These are phyloP conservation scores for Pyrocoelia pectoralis DNA, from an alignment of 2,888 invertebrate genomes.

Conservation along the genomic window DNA sequence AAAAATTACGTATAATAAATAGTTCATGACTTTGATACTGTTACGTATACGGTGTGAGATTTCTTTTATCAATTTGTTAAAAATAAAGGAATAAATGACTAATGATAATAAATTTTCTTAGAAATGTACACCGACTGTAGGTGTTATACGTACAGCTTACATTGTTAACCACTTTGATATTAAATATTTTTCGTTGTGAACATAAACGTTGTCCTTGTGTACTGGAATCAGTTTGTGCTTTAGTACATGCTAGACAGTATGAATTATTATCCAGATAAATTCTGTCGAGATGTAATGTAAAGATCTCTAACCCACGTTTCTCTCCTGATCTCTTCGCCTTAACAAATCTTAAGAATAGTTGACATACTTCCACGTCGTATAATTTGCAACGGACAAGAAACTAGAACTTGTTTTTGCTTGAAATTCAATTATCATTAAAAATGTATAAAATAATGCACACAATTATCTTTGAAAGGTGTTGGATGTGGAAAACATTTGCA, in stretches of 20 bases:
- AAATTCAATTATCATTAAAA: slow-evolving; percentile 18
- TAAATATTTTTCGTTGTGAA: slow-evolving; percentile 53
- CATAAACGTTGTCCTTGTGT: slow-evolving; percentile 53
- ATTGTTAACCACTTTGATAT: slow-evolving; percentile 56
- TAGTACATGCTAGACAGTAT: slow-evolving; percentile 56
- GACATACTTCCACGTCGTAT: slow-evolving; percentile 28
- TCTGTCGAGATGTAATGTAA: slow-evolving; percentile 57
- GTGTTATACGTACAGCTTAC: slow-evolving; percentile 53
- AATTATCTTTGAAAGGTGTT: slow-evolving; percentile 8
- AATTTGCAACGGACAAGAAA: slow-evolving; percentile 19
- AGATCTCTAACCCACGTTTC: slow-evolving; percentile 60
- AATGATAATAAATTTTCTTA: slow-evolving; percentile 34
- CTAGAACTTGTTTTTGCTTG: slow-evolving; percentile 11
- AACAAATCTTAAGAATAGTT: slow-evolving; percentile 18
- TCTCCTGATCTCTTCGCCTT: slow-evolving; percentile 51
- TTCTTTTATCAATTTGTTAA: slow-evolving; percentile 19
- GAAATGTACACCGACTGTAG: slow-evolving; percentile 49
- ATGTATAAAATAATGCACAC: slow-evolving; percentile 7
- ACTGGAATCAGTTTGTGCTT: slow-evolving; percentile 53
- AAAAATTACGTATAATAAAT: too few relatives aligned
- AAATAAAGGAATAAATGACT: slow-evolving; percentile 16
- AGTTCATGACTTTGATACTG: too few relatives aligned
- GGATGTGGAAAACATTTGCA: slow-evolving; percentile 25
- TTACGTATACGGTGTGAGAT: too few relatives aligned
- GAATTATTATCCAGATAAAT: slow-evolving; percentile 58